A percentile compares a stretch with the other conserved stretches of the same genome.
These are phyloP conservation scores for Leptopilina boulardi DNA, from an alignment of 1,140 invertebrate genomes.

Conservation along the genomic window DNA sequence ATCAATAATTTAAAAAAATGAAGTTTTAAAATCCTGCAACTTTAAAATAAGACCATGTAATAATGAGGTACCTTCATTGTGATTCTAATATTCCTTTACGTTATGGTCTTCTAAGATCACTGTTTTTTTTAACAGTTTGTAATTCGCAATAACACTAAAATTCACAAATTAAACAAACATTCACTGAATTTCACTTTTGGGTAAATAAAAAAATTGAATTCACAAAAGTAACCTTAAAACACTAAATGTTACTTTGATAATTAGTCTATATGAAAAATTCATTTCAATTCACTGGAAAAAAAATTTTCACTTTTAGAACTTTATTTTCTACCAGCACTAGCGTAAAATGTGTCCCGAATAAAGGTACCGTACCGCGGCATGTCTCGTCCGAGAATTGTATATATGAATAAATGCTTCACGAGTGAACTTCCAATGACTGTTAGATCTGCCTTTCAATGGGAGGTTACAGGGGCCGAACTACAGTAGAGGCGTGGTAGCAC, in stretches of 20 bases:
- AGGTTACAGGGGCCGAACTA: background rate
- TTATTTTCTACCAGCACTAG: background rate
- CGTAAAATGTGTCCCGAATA: background rate
- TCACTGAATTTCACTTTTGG: background rate
- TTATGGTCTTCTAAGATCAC: background rate
- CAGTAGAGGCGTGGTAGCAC: background rate
- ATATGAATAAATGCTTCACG: background rate
- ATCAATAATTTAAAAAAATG: too few relatives aligned
- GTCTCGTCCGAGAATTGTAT: constrained; percentile 7
- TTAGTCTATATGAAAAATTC: background rate
- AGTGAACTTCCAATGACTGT: background rate
- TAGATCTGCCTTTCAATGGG: constrained; percentile 15
- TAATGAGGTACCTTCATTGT: constrained; percentile 6
- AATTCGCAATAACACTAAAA: background rate
- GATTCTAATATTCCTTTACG: constrained; percentile 13
- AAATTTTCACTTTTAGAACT: background rate
- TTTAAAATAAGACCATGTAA: too few relatives aligned
- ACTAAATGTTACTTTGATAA: background rate
- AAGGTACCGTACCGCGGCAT: constrained; percentile 10
- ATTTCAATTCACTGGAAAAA: background rate
- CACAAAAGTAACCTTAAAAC: too few relatives aligned
- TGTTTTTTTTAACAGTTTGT: background rate
- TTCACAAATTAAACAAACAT: background rate
- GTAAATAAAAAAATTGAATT: too few relatives aligned
- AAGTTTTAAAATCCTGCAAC: too few relatives aligned